These are phyloP conservation scores for Herpetotheres cachinnans DNA, from an alignment of 2,113 vertebrate genomes.

Conservation along the genomic window DNA sequence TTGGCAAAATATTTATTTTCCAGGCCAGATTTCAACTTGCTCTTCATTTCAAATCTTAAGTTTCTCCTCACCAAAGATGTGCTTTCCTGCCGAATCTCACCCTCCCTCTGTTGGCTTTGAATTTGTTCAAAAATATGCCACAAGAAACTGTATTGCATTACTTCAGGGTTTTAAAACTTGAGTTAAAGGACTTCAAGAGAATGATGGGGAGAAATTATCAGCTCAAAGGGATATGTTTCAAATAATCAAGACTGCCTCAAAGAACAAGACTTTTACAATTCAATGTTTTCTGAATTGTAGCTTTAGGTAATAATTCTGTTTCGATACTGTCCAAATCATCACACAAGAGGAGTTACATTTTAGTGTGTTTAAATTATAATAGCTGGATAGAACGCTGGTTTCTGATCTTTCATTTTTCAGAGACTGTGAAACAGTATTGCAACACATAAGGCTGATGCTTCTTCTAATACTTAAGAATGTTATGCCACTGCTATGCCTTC, in stretches of 20 bases:
- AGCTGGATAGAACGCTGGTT: neutral
- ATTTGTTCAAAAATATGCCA: neutral
- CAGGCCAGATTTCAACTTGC: neutral
- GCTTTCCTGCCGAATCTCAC: neutral
- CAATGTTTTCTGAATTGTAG: neutral
- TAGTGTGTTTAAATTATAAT: neutral
- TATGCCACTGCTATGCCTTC: neutral
- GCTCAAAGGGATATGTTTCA: neutral
- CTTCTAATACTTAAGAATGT: neutral
- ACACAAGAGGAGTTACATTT: neutral
- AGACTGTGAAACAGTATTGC: neutral
- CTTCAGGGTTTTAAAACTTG: neutral
- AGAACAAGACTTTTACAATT: neutral
- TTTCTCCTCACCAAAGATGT: neutral
- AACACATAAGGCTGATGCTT: neutral
- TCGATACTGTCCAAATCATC: neutral
- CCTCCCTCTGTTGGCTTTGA: neutral
- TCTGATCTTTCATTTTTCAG: neutral
- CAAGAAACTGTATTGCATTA: neutral
- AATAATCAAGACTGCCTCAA: neutral
- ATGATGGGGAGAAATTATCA: neutral
- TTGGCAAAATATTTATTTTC: neutral
- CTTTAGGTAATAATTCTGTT: neutral
- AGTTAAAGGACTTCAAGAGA: neutral
- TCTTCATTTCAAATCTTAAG: neutral